Percentiles rank a stretch among this genome's conserved stretches.
Evolutionary conservation across 2,888 invertebrate genomes (phyloP).

Genomic region (Portevinia maculata): DNA sequence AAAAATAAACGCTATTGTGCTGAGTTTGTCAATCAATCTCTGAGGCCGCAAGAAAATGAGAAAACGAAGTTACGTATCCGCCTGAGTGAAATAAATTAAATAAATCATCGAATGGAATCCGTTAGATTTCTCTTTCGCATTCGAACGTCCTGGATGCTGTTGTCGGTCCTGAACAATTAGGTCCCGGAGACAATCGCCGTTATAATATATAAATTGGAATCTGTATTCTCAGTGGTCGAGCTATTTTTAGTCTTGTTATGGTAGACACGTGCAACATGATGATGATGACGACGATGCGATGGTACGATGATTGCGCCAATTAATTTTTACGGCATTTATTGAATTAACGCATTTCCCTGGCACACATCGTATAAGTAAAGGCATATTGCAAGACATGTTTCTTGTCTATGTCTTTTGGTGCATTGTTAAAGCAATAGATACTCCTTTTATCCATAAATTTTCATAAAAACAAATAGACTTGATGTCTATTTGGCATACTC

Average conservation of each 20-base stretch:
- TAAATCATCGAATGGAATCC: constrained; percentile 16
- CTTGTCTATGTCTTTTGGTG: background rate
- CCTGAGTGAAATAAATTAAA: constrained; percentile 47
- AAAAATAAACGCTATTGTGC: constrained; percentile 42
- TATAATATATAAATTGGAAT: constrained; percentile 62
- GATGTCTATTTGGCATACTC: background rate
- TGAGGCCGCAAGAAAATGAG: background rate
- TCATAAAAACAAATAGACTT: constrained; percentile 29
- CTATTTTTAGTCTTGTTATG: constrained; percentile 53
- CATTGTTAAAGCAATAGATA: constrained; percentile 31
- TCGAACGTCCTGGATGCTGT: constrained; percentile 60
- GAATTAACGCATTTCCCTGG: constrained; percentile 61
- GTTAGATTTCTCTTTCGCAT: constrained; percentile 53
- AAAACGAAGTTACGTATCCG: constrained; percentile 56
- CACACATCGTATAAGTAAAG: constrained; percentile 7
- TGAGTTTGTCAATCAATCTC: constrained; percentile 56
- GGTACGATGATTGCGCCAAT: constrained; percentile 65
- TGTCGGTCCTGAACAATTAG: constrained; percentile 42
- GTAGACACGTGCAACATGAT: background rate
- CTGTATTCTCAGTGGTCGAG: constrained; percentile 26
- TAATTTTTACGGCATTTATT: constrained; percentile 69
- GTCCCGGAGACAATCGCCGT: constrained; percentile 51
- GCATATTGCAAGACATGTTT: background rate
- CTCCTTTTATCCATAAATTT: constrained; percentile 22
- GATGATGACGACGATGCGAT: background rate